Evolutionary conservation across 2,888 invertebrate species (phyloP), one percentile per base, ranked within the genome.

Genomic region (Catocala sponsa): DNA sequence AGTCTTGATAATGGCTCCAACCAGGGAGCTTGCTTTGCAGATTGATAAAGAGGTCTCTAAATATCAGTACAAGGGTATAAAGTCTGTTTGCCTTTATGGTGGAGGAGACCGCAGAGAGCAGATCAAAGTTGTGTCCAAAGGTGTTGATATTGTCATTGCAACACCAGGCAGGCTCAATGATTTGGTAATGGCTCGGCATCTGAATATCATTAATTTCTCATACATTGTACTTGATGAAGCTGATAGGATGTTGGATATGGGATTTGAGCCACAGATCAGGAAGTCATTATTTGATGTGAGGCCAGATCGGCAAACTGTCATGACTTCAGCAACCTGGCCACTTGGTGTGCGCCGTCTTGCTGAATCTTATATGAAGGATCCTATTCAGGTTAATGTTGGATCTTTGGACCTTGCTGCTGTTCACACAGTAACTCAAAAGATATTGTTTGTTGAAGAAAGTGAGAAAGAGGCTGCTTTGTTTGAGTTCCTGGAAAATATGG

Each of bases 251-350:
- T 90, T 98, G 72, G 98, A 98, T 78, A 97, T 98, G 97, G 98
- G 98, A 13, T 98, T 98, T 83, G 98, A 97, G 80, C 97, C 97
- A 4, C 98, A 96, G 95, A 99, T 99, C 70, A 96, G 97, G 44
- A 97, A 97, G 84, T 96, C 97, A 11, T 90, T 98, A 71, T 94
- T 97, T 63, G 96, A 97, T 81, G 96, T 98, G 25, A 95, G 98
- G 57, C 98, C 98, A 6, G 98, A 98, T 83, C 92, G 98, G 57
- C 99, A 99, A 87, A 98, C 98, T n/a, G 96, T 99, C 0, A 98
- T 99, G 98, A 99, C 99, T 0, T 98, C 97, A 84, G 99, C 99
- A 11, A 99, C 99, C 0, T 99, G 99, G 99, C 99, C 99, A 0
- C 92, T 95, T 56, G 98, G 97, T 47, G 99, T 99, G 0, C 95